Evolutionary conservation across 1,140 invertebrate genomes (phyloP), one percentile per base, ranked within the genome.

Genomic region (Scaptomyza graminum): DNA sequence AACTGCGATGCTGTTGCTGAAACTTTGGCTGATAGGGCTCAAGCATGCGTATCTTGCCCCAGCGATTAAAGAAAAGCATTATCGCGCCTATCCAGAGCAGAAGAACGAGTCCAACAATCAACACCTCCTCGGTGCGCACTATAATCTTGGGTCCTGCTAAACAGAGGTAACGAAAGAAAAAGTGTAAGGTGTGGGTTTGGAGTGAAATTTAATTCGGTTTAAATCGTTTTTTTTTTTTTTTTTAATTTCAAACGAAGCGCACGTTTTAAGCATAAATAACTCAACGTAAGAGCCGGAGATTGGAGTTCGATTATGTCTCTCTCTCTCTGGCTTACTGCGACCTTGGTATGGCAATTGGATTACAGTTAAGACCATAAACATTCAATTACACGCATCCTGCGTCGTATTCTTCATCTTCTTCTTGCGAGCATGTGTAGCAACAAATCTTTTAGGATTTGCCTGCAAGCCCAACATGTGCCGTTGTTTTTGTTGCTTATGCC

Each of bases 21-120:
- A 97, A 97, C 84, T 97, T 96, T 0, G 97, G 97, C 85, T 98
- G 96, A 90, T 98, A 98, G 0, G 97, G 97, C 72, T 97, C 93
- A 66, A 98, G 92, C 97, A 98, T 98, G 41, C 97, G 94, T 60
- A 98, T 98, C 93, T 98, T 98, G 12, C 97, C 97, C 97, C 97
- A 97, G 47, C 96, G 94, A 87, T 97, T 97, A 93, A 97, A 97
- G 93, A 97, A 98, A 1, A 98, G 92, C 11, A 95, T 95, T 81
- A 98, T 97, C 11, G 96, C 96, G 1, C 94, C 96, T 9, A 96
- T 94, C 97, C 97, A 98, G 13, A 97, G 94, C 28, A 96, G 93
- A 18, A 98, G 92, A 31, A 97, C 96, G 75, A 97, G 92, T 7
- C 96, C 94, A 28, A 98, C 97, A 81, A 98, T 96, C 16, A 96